Base-by-base conservation (phyloP, 2,888 invertebrate genomes). In the Agrypnus murinus region DNA sequence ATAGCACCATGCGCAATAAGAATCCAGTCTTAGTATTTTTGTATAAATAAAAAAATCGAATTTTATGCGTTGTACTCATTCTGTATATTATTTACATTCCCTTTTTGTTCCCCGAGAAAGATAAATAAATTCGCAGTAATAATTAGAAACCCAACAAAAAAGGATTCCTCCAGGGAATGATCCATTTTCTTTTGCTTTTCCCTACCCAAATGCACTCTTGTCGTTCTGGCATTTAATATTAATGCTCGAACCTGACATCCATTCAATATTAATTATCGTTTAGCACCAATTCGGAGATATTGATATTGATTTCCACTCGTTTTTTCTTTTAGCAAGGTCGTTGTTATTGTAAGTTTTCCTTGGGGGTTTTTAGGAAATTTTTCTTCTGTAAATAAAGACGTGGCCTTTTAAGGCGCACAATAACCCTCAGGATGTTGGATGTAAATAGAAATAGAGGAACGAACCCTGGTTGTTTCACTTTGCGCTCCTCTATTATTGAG, bases 211-310 rank as follows among this genome's bases (percentile, higher is more conserved):
- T 64, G 31, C 12, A 31, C 14, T 60, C 45, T 12, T 55, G 55
- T 36, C 55, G 55, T 34, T 31, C 40, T 43, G 40, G 38, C 53
- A 64, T 64, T 55, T 40, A 64, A 55, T 64, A 64, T 64, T 64
- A 64, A 64, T 64, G 12, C 40, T 43, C 64, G 43, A 64, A 25
- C 64, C 55, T 53, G 53, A 55, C 64, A 64, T 64, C 43, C 55
- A 64, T 64, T 64, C 64, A 53, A 64, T 64, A 64, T 55, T 64
- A 64, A 64, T 64, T 64, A 64, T 64, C 55, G 64, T 53, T 64
- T 64, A 55, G 36, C 31, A 15, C 43, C 38, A 45, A 55, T 53
- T 55, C 46, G 46, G 19, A 1, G 46, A 10, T 40, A 25, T 40
- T 32, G 64, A 19, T 64, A 64, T 64, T 55, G 64, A 64, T 64